Conservation (phyloP, 1,140 invertebrate species). For the Caenorhabditis brenneri region DNA sequence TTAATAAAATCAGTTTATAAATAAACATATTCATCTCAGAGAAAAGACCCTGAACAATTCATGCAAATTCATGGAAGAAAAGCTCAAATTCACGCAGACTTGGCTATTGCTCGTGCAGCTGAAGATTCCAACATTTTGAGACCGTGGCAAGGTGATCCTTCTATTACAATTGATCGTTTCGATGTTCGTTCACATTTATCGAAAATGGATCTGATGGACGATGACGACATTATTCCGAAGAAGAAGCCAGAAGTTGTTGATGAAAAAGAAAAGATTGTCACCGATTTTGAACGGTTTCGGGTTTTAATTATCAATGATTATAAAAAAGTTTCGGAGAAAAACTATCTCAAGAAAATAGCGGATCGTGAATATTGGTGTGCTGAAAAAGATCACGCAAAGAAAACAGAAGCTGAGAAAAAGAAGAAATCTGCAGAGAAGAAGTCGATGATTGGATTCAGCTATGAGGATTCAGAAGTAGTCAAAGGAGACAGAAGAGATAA, state of each 20-base stretch:
- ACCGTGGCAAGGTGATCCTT: slow-evolving; percentile 92
- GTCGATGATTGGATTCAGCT: slow-evolving; percentile 67
- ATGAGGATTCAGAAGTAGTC: slow-evolving; percentile 59
- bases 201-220: slow-evolving; percentile 61
- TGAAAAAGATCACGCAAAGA: slow-evolving; percentile 23
- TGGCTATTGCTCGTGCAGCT: slow-evolving; percentile 85
- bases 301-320: slow-evolving; percentile 56
- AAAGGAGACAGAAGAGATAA: slow-evolving; percentile 33
- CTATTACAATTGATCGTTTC: slow-evolving; percentile 95
- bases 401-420: slow-evolving; percentile 50
- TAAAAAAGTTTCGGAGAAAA: slow-evolving; percentile 52
- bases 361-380: slow-evolving; percentile 53
- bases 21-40: slow-evolving; percentile 78
- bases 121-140: slow-evolving; percentile 78
- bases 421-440: slow-evolving; percentile 60
- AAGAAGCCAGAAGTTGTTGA: slow-evolving; percentile 37
- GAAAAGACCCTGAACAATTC: slow-evolving; percentile 96
- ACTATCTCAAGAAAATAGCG: slow-evolving; percentile 54
- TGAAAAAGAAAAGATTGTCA: slow-evolving; percentile 65
- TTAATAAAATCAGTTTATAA: too few relatives aligned
- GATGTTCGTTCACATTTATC: slow-evolving; percentile 95
- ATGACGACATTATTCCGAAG: slow-evolving; percentile 32
- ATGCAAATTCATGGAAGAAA: slow-evolving; percentile 92
- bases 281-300: slow-evolving; percentile 64
- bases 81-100: slow-evolving; percentile 92